Conservation (phyloP, 2,888 invertebrate genomes). For the Spilosoma lubricipeda region DNA sequence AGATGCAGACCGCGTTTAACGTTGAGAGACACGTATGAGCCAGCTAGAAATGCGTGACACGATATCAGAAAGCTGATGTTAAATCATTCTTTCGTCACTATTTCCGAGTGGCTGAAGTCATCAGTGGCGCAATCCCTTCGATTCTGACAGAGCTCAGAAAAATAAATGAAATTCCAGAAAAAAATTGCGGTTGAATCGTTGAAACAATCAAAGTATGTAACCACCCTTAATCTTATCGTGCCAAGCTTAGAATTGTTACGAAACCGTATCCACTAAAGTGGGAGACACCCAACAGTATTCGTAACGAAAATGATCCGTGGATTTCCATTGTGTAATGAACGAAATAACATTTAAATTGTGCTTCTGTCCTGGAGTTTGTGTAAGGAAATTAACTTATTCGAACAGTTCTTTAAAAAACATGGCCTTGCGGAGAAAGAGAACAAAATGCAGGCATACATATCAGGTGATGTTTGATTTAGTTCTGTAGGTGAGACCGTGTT, state of each 20-base stretch:
- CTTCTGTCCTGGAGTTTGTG: neutral
- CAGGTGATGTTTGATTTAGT: neutral
- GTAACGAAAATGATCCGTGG: neutral
- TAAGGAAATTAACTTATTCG: constrained; percentile 2
- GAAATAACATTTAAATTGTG: constrained; percentile 2
- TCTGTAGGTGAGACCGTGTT: neutral
- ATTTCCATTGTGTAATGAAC: neutral
- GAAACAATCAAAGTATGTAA: neutral
- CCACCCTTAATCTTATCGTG: neutral
- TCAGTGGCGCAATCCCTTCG: too few relatives aligned
- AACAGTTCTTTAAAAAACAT: neutral
- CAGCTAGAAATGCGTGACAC: too few relatives aligned
- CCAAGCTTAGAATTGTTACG: neutral
- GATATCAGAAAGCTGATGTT: too few relatives aligned
- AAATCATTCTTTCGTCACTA: too few relatives aligned
- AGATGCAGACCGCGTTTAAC: too few relatives aligned
- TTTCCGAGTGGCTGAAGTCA: too few relatives aligned
- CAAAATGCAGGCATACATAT: neutral
- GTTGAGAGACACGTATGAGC: too few relatives aligned
- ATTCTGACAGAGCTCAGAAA: neutral
- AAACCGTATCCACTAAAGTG: neutral
- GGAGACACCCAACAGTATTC: neutral
- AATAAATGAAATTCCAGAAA: neutral
- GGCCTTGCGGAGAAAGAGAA: neutral
- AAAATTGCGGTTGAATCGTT: neutral